phyloP scores from a whole-genome alignment of 1,140 invertebrate genomes.

The Drosophila biarmipes region DNA sequence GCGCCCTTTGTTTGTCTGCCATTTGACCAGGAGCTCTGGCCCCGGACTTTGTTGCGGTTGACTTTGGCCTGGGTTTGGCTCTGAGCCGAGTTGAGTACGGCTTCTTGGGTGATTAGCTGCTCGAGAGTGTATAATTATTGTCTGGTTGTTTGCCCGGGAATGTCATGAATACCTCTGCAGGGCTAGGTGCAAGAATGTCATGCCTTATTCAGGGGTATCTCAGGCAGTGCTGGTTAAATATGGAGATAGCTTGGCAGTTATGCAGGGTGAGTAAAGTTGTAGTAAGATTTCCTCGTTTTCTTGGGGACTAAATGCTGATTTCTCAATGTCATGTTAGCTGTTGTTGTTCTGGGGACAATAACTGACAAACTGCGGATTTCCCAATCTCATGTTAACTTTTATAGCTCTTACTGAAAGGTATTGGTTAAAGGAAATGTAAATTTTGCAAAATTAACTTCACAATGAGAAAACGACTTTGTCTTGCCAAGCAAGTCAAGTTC shows the following conservation, averaged over 20 bases:
- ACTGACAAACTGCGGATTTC: too few species aligned
- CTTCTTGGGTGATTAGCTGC: slow-evolving; percentile 38
- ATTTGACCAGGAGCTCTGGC: slow-evolving; percentile 54
- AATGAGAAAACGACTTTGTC: too few species aligned
- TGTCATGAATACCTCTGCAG: slow-evolving; percentile 14
- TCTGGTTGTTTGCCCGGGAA: slow-evolving; percentile 12
- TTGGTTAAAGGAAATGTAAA: too few species aligned
- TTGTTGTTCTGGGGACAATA: too few species aligned
- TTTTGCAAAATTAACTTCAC: not conserved
- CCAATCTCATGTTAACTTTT: too few species aligned
- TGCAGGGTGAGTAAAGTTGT: not conserved
- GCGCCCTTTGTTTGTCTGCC: slow-evolving; percentile 66
- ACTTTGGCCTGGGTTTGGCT: slow-evolving; percentile 16
- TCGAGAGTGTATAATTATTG: slow-evolving; percentile 33
- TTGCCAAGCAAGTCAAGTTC: too few species aligned
- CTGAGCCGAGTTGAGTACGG: slow-evolving; percentile 4
- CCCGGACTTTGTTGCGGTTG: slow-evolving; percentile 61
- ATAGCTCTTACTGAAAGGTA: too few species aligned
- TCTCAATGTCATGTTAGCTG: too few species aligned
- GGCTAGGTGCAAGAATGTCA: slow-evolving; percentile 16
- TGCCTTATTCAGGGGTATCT: not conserved
- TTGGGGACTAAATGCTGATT: too few species aligned
- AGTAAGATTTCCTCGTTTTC: not conserved
- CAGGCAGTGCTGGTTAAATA: not conserved
- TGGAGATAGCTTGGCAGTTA: not conserved